Percentiles rank a stretch among this genome's conserved stretches.
These are phyloP conservation scores for Epinephelus cyanopodus DNA, from an alignment of 2,113 vertebrate species.

Conservation along the genomic window DNA sequence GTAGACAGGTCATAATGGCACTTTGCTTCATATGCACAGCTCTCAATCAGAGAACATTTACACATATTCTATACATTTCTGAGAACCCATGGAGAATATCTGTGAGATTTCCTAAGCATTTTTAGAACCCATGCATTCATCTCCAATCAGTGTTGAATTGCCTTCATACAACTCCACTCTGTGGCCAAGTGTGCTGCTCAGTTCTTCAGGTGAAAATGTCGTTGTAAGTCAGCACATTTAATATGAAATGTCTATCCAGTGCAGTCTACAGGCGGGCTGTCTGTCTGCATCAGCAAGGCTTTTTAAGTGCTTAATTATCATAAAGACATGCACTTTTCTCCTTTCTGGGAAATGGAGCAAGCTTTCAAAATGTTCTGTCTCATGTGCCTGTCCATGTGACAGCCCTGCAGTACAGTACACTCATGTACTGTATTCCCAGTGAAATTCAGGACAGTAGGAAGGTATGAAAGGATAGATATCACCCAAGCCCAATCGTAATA, in stretches of 20 bases:
- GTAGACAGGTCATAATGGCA: neutral
- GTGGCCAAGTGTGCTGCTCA: conserved; percentile 11
- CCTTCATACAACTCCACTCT: conserved; percentile 1
- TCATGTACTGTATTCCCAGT: too few relatives aligned
- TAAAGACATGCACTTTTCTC: conserved; percentile 45
- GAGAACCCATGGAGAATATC: neutral
- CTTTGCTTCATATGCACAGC: conserved; percentile 2
- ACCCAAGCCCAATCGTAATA: too few relatives aligned
- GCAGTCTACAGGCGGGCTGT: conserved; percentile 32
- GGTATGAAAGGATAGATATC: too few relatives aligned
- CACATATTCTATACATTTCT: neutral
- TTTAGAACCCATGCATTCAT: conserved; percentile 13
- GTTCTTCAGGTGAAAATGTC: conserved; percentile 34
- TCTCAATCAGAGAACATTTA: neutral
- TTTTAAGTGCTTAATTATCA: conserved; percentile 60
- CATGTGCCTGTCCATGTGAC: conserved; percentile 17
- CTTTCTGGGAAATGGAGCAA: conserved; percentile 46
- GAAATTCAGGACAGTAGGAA: too few relatives aligned
- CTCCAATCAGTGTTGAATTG: conserved; percentile 23
- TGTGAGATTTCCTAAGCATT: neutral
- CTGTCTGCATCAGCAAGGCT: conserved; percentile 56
- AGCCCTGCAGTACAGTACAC: neutral
- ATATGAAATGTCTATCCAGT: conserved; percentile 35
- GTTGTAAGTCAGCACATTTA: conserved; percentile 46
- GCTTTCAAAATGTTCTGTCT: conserved; percentile 22